Conservation (phyloP, 2,113 vertebrate species). For the Kryptolebias marmoratus region DNA sequence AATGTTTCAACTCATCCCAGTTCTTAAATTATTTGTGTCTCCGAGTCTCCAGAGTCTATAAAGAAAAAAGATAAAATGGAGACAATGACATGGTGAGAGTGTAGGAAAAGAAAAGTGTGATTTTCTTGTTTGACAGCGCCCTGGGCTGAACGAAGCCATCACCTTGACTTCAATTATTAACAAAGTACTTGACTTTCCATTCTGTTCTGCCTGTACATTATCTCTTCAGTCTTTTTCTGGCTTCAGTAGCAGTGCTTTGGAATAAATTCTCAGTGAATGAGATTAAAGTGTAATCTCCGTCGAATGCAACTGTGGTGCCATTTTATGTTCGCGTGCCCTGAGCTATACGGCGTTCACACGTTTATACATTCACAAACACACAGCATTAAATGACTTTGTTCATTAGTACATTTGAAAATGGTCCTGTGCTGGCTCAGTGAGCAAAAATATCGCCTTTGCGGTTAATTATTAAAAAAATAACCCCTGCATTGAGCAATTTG, state of each 20-base stretch:
- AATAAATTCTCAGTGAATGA: background rate
- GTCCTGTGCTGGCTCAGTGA: background rate
- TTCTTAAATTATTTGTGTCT: conserved; percentile 30
- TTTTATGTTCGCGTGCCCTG: conserved; percentile 22
- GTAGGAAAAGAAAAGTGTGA: conserved; percentile 12
- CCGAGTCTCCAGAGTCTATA: conserved; percentile 11
- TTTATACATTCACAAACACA: background rate
- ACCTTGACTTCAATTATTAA: conserved; percentile 69
- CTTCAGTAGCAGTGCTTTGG: conserved; percentile 6
- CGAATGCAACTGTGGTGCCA: conserved; percentile 8
- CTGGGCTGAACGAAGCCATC: conserved; percentile 56
- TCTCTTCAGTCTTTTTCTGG: conserved; percentile 11
- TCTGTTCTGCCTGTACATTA: conserved; percentile 23
- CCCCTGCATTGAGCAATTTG: background rate
- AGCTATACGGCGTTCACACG: conserved; percentile 18
- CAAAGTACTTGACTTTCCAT: conserved; percentile 51
- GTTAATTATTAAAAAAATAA: no score
- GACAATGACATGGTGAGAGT: background rate
- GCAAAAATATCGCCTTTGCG: background rate
- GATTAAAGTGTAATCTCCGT: conserved; percentile 22
- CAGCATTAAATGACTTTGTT: conserved; percentile 1
- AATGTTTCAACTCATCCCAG: conserved; percentile 16
- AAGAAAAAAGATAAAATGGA: conserved; percentile 3
- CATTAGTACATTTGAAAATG: conserved; percentile 32
- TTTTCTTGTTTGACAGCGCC: conserved; percentile 47